A percentile compares a stretch with the other conserved stretches of the same genome.
phyloP scores from a whole-genome alignment of 2,797 vertebrate genomes.

The Megaceryle alcyon region DNA sequence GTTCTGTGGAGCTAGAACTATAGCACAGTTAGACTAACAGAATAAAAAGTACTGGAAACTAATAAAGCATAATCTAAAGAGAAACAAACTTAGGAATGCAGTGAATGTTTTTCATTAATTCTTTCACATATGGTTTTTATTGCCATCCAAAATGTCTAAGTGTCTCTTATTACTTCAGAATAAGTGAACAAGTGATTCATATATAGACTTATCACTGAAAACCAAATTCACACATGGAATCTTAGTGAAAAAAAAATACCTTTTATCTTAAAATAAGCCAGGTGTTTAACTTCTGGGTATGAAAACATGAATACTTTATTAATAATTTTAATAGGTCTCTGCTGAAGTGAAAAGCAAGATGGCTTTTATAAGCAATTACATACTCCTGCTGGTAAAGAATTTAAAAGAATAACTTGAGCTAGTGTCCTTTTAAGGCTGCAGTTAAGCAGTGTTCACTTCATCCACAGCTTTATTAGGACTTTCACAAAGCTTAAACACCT shows the following conservation, averaged over 20 bases:
- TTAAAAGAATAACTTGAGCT: neutral
- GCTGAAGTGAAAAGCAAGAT: slow-evolving; percentile 21
- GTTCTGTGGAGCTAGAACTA: neutral
- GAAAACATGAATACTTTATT: slow-evolving; percentile 3
- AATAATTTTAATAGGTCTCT: slow-evolving; percentile 2
- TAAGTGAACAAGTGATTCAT: slow-evolving; percentile 44
- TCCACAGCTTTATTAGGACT: neutral
- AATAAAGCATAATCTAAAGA: neutral
- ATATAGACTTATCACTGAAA: neutral
- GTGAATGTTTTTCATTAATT: slow-evolving; percentile 43
- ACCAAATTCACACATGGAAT: neutral
- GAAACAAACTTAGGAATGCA: slow-evolving; percentile 14
- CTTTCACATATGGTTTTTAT: slow-evolving; percentile 50
- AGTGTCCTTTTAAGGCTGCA: neutral
- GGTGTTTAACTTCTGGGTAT: neutral
- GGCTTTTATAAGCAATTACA: neutral
- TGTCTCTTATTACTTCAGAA: slow-evolving; percentile 22
- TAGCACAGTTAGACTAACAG: neutral
- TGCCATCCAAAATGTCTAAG: neutral
- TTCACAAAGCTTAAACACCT: neutral
- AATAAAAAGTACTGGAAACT: slow-evolving; percentile 31
- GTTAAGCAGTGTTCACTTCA: slow-evolving; percentile 8
- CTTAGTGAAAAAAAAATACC: neutral
- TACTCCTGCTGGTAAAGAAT: slow-evolving; percentile 31
- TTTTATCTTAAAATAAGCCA: slow-evolving; percentile 22